Conservation (phyloP, 2,888 invertebrate genomes). For the Epinotia brunnichana region DNA sequence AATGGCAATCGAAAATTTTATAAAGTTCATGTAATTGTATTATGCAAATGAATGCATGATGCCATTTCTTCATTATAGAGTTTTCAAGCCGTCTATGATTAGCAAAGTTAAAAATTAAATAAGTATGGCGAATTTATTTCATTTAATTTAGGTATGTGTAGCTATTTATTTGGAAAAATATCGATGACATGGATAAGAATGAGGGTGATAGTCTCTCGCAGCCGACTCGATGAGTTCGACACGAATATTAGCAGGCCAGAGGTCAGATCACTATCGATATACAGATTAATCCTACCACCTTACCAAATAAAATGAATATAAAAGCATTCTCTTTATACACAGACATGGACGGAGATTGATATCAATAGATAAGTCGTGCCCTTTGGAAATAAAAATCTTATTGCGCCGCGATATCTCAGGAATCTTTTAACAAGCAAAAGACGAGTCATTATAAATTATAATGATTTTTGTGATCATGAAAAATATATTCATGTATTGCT, state of each 20-base stretch:
- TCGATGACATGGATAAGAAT: slow-evolving; percentile 59
- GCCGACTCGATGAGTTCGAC: slow-evolving; percentile 65
- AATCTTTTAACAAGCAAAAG: slow-evolving; percentile 40
- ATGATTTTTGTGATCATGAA: slow-evolving; percentile 34
- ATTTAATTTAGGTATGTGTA: neutral
- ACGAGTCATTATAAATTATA: slow-evolving; percentile 41
- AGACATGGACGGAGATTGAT: slow-evolving; percentile 50
- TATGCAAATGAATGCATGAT: slow-evolving; percentile 31
- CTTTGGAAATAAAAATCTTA: slow-evolving; percentile 41
- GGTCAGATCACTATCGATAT: slow-evolving; percentile 76
- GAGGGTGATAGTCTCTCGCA: slow-evolving; percentile 65
- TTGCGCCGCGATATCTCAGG: slow-evolving; percentile 33
- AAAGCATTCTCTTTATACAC: slow-evolving; percentile 51
- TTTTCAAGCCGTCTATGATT: neutral
- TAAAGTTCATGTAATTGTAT: neutral
- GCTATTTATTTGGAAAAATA: neutral
- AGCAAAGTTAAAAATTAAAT: neutral
- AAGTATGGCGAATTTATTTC: neutral
- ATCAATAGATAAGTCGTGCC: slow-evolving; percentile 47
- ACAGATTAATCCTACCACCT: slow-evolving; percentile 62
- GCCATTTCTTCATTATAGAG: neutral
- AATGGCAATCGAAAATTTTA: neutral
- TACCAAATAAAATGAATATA: slow-evolving; percentile 52
- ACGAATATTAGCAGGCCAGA: slow-evolving; percentile 75
- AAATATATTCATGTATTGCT: slow-evolving; percentile 1